Evolutionary conservation across 2,888 invertebrate genomes (phyloP).

Genomic region (Drosophila engyochracea): DNA sequence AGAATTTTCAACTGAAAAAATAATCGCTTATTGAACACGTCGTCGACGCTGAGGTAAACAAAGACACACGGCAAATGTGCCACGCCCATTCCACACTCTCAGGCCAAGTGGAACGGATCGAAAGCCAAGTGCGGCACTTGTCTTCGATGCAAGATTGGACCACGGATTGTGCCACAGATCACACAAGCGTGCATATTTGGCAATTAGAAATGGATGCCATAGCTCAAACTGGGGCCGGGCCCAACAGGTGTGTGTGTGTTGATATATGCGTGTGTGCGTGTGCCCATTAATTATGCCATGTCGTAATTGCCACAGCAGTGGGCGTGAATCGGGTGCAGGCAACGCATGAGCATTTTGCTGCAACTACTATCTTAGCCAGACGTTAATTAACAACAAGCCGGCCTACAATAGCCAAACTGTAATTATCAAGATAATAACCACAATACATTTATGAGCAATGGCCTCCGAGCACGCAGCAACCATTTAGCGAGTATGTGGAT

Average conservation of each 20-base stretch:
- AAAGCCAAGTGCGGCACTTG: constrained; percentile 69
- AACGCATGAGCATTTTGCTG: constrained; percentile 60
- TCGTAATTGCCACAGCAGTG: constrained; percentile 44
- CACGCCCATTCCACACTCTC: constrained; percentile 37
- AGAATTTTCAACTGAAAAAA: constrained; percentile 73
- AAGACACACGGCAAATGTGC: constrained; percentile 36
- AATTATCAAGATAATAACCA: constrained; percentile 73
- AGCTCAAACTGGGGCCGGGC: background rate
- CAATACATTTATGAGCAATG: constrained; percentile 60
- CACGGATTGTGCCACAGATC: constrained; percentile 40
- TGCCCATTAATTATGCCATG: constrained; percentile 44
- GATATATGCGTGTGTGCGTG: background rate
- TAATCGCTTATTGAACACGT: constrained; percentile 79
- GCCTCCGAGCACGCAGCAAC: constrained; percentile 50
- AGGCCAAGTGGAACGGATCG: constrained; percentile 23
- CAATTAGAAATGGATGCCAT: constrained; percentile 65
- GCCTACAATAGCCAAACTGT: constrained; percentile 44
- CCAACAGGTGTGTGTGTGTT: constrained; percentile 47
- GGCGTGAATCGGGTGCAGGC: constrained; percentile 39
- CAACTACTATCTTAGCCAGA: constrained; percentile 32
- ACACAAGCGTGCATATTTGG: constrained; percentile 68
- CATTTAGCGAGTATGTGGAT: constrained; percentile 1
- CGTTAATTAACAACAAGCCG: constrained; percentile 61
- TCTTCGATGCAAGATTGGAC: constrained; percentile 24
- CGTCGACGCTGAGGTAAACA: constrained; percentile 28